Conservation (phyloP, 2,888 invertebrate genomes). For the Miltochrista miniata region DNA sequence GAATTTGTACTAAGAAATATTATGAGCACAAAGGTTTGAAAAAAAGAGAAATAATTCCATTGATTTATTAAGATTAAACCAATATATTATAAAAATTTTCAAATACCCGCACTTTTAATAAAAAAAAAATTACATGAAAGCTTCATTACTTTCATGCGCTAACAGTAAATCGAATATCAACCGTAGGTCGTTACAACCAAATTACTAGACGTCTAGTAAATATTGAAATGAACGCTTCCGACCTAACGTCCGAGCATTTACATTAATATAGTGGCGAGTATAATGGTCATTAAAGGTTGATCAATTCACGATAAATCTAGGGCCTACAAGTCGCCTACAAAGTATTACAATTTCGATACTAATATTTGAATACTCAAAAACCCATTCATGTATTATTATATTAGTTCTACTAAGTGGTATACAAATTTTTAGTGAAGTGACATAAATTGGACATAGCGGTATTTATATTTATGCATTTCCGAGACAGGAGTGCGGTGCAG, state of each 20-base stretch:
- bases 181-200: slow-evolving; percentile 45
- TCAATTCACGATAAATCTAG: slow-evolving; percentile 57
- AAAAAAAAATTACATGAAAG: slow-evolving; percentile 10
- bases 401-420: no score
- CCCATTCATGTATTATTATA: no score
- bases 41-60: no score
- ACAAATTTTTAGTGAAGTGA: slow-evolving; percentile 41
- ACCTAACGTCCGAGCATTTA: slow-evolving; percentile 62
- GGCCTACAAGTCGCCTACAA: no score
- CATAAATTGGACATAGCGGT: slow-evolving; percentile 9
- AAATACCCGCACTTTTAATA: no score
- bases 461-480: slow-evolving; percentile 54
- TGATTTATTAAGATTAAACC: no score
- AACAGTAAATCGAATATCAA: slow-evolving; percentile 15
- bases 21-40: no score
- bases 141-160: slow-evolving; percentile 9
- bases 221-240: slow-evolving; percentile 54
- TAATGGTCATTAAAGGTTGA: slow-evolving; percentile 46
- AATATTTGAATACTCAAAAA: no score
- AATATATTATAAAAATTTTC: no score
- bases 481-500: slow-evolving; percentile 33
- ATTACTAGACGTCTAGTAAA: slow-evolving; percentile 54
- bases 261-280: slow-evolving; percentile 56
- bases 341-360: no score
- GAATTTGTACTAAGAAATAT: no score